Conservation (phyloP, 2,113 vertebrate genomes). For the Callopanchax toddi region DNA sequence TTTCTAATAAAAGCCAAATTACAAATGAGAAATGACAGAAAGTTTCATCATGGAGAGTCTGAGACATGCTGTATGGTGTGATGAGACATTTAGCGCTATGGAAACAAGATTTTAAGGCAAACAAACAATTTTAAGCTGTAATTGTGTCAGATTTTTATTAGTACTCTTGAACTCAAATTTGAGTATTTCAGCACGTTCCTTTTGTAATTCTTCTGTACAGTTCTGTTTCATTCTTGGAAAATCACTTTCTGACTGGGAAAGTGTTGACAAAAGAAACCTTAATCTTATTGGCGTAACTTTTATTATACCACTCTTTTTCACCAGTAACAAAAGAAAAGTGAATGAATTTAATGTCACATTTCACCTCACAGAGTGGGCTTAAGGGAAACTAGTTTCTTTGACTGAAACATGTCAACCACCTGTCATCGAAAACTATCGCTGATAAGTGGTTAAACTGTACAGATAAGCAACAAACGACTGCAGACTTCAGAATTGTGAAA, state of each 20-base stretch:
- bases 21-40: conserved; percentile 17
- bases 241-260: not conserved
- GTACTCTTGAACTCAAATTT: too few relatives aligned
- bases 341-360: not conserved
- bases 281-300: not conserved
- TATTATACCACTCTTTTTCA: not conserved
- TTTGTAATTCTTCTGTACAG: not conserved
- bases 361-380: too few relatives aligned
- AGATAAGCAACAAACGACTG: conserved; percentile 4
- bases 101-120: not conserved
- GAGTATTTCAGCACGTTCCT: too few relatives aligned
- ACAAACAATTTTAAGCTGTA: not conserved
- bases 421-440: conserved; percentile 1
- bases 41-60: conserved; percentile 50
- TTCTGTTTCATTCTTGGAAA: conserved; percentile 3
- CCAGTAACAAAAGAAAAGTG: not conserved
- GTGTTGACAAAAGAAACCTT: not conserved
- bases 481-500: conserved; percentile 46
- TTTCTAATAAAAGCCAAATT: conserved; percentile 22
- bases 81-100: not conserved
- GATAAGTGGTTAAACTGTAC: not conserved
- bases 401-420: conserved; percentile 4
- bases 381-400: not conserved
- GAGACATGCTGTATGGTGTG: conserved; percentile 6
- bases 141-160: not conserved